These are phyloP conservation scores for Nasonia oneida DNA, from an alignment of 2,888 invertebrate genomes.

Conservation along the genomic window DNA sequence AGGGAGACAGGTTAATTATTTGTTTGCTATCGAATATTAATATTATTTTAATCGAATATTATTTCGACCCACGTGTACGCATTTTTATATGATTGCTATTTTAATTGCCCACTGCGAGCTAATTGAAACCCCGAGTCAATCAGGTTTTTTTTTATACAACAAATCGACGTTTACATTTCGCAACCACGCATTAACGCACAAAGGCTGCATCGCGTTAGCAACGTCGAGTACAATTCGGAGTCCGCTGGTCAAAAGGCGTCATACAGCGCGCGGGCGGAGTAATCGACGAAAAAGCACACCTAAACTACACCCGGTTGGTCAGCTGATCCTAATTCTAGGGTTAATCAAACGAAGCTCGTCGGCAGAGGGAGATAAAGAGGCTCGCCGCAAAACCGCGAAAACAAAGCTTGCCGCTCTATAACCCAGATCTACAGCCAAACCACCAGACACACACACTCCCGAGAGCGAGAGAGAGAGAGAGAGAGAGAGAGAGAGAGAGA, in stretches of 20 bases:
- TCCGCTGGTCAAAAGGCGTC: neutral
- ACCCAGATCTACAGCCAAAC: neutral
- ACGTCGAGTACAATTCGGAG: too few species aligned
- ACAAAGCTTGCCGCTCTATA: neutral
- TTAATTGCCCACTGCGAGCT: neutral
- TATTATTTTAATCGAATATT: neutral
- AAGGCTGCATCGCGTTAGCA: too few species aligned
- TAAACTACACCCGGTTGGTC: neutral
- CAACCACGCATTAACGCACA: neutral
- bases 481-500: neutral
- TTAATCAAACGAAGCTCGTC: neutral
- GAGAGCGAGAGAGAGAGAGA: neutral
- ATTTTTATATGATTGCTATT: neutral
- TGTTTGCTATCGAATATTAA: neutral
- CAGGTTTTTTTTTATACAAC: neutral
- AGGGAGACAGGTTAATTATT: neutral
- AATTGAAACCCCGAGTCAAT: neutral
- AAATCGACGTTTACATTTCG: neutral
- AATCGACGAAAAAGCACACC: too few species aligned
- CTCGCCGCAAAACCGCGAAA: neutral
- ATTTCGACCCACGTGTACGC: conserved; percentile 7
- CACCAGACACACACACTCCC: neutral
- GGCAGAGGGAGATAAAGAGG: neutral
- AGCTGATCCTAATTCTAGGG: neutral
- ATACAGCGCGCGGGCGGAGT: too few species aligned